A percentile compares a stretch with the other conserved stretches of the same genome.
Evolutionary conservation across 2,113 vertebrate species (phyloP).

Genomic region (Rafetus swinhoei): DNA sequence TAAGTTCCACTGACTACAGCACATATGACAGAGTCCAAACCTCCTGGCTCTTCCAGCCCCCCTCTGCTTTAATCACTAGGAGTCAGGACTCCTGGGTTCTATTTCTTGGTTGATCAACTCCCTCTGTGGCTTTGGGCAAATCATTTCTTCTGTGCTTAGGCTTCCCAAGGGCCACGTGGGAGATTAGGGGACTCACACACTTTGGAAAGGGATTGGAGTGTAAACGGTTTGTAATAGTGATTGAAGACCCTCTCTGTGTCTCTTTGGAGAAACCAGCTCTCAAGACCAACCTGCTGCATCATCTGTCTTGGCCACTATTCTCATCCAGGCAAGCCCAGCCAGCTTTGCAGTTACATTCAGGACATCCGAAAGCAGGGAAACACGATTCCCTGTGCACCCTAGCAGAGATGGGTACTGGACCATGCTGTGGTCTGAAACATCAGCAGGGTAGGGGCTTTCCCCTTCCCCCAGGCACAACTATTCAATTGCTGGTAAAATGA

Average conservation of each 20-base stretch:
- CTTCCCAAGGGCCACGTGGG: neutral
- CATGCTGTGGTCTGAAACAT: neutral
- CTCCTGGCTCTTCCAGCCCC: no score
- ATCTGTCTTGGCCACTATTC: neutral
- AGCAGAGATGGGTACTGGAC: neutral
- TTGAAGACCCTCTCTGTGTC: neutral
- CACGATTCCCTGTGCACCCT: neutral
- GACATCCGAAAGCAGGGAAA: neutral
- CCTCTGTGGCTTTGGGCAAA: neutral
- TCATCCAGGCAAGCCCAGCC: neutral
- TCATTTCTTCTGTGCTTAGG: neutral
- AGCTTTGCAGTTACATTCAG: neutral
- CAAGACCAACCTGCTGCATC: neutral
- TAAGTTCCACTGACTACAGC: no score
- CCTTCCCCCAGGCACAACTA: neutral
- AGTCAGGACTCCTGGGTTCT: no score
- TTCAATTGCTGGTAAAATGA: neutral
- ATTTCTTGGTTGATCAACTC: neutral
- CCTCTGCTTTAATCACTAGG: no score
- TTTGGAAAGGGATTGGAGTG: neutral
- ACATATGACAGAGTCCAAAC: no score
- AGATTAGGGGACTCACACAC: neutral
- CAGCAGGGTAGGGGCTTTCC: neutral
- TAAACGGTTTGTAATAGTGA: neutral
- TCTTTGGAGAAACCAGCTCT: neutral